phyloP scores from a whole-genome alignment of 2,888 invertebrate genomes.

The Melangyna quadrimaculata region DNA sequence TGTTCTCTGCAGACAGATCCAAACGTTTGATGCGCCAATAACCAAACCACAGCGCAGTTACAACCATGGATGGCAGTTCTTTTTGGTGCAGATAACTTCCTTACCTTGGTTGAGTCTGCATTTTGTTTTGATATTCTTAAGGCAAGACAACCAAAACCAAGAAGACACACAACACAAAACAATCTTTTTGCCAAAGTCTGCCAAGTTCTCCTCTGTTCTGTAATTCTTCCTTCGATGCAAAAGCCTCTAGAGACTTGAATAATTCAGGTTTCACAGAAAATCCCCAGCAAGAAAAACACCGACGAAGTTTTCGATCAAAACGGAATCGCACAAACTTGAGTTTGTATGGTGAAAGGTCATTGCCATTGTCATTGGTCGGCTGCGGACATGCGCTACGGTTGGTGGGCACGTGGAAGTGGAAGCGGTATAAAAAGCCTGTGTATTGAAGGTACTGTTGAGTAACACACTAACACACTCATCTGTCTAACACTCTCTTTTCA shows the following conservation, averaged over 20 bases:
- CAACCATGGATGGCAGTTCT: conserved; percentile 33
- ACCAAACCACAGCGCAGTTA: conserved; percentile 8
- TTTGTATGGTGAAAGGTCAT: conserved; percentile 63
- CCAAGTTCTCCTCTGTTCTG: background rate
- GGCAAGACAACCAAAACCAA: conserved; percentile 15
- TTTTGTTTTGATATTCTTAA: conserved; percentile 42
- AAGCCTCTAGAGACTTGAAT: conserved; percentile 31
- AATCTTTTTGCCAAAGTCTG: conserved; percentile 1
- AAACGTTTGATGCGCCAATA: conserved; percentile 18
- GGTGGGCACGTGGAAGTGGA: background rate
- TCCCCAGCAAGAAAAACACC: conserved; percentile 1
- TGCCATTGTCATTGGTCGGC: conserved; percentile 60
- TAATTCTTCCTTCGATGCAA: conserved; percentile 21
- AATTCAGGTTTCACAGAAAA: conserved; percentile 57
- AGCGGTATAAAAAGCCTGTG: conserved; percentile 20
- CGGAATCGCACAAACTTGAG: conserved; percentile 62
- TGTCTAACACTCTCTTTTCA: conserved; percentile 50
- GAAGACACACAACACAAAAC: background rate
- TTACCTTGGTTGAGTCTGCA: conserved; percentile 4
- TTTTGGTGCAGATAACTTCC: conserved; percentile 25
- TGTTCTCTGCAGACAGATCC: conserved; percentile 23
- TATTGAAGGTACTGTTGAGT: conserved; percentile 59
- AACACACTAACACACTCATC: conserved; percentile 64
- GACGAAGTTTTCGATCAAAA: conserved; percentile 35
- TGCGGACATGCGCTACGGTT: background rate